Percentiles rank a stretch among this genome's conserved stretches.
phyloP scores from a whole-genome alignment of 2,888 invertebrate species.

The Conops quadrifasciatus region DNA sequence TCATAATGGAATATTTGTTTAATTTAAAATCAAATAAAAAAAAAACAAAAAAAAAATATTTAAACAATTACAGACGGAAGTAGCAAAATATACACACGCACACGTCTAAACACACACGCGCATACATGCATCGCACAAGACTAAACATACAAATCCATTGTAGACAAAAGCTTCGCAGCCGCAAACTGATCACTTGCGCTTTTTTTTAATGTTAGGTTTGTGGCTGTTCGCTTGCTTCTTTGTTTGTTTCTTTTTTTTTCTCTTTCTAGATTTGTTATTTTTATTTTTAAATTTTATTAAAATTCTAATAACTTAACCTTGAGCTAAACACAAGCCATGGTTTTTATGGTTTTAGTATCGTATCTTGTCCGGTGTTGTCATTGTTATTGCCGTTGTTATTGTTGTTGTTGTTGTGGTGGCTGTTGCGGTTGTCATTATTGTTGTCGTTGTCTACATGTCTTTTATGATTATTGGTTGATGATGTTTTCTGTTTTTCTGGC shows the following conservation, averaged over 20 bases:
- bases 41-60: neutral
- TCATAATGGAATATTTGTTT: no score
- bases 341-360: neutral
- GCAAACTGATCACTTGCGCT: no score
- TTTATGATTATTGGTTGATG: no score
- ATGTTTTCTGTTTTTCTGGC: no score
- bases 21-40: neutral
- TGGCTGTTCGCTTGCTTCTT: neutral
- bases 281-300: slow-evolving; percentile 6
- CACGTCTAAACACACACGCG: neutral
- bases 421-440: neutral
- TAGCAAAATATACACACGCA: neutral
- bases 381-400: neutral
- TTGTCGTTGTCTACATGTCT: no score
- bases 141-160: no score
- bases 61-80: slow-evolving; percentile 20
- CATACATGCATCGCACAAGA: neutral
- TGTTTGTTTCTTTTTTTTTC: neutral
- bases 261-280: neutral
- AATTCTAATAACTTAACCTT: slow-evolving; percentile 13
- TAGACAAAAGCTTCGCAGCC: no score
- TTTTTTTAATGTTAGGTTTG: no score
- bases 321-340: neutral
- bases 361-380: neutral
- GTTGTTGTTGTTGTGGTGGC: neutral